These are phyloP conservation scores for Drosophila falleni DNA, from an alignment of 2,888 invertebrate genomes.

Conservation along the genomic window DNA sequence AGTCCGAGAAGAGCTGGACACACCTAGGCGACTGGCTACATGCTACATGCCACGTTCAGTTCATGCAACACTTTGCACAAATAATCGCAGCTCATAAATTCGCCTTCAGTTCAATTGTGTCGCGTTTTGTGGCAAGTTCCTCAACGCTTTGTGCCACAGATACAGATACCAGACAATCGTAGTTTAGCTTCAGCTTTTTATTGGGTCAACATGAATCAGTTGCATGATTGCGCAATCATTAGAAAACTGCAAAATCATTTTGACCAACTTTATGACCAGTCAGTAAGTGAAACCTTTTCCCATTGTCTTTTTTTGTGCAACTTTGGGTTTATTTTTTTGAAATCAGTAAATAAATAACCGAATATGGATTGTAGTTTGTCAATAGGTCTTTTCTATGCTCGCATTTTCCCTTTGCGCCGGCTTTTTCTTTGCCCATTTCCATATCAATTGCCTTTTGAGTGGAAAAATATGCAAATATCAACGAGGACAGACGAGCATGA, in stretches of 20 bases:
- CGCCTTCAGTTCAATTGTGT: slow-evolving; percentile 12
- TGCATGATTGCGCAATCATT: slow-evolving; percentile 60
- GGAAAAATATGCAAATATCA: slow-evolving; percentile 78
- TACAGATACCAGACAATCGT: slow-evolving; percentile 45
- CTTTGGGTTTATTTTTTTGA: slow-evolving; percentile 26
- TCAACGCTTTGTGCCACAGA: not conserved
- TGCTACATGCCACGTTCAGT: slow-evolving; percentile 37
- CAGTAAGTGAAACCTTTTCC: slow-evolving; percentile 1
- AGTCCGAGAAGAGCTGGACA: slow-evolving; percentile 48
- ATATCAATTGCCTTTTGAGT: slow-evolving; percentile 76
- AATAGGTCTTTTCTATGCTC: slow-evolving; percentile 44
- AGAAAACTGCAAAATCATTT: slow-evolving; percentile 61
- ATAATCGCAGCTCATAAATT: slow-evolving; percentile 67
- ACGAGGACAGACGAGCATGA: slow-evolving; percentile 39
- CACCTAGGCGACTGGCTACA: slow-evolving; percentile 38
- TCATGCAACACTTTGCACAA: slow-evolving; percentile 59
- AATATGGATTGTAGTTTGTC: slow-evolving; percentile 46
- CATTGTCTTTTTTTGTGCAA: slow-evolving; percentile 26
- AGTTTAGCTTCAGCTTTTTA: slow-evolving; percentile 40
- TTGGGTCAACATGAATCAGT: slow-evolving; percentile 72
- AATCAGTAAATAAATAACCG: slow-evolving; percentile 67
- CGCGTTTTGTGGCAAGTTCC: slow-evolving; percentile 28
- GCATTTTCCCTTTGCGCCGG: slow-evolving; percentile 25
- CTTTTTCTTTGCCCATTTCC: slow-evolving; percentile 61
- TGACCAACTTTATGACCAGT: slow-evolving; percentile 12